A percentile compares a stretch with the other conserved stretches of the same genome.
phyloP scores from a whole-genome alignment of 2,797 vertebrate species.

The Notolepis coatsorum region DNA sequence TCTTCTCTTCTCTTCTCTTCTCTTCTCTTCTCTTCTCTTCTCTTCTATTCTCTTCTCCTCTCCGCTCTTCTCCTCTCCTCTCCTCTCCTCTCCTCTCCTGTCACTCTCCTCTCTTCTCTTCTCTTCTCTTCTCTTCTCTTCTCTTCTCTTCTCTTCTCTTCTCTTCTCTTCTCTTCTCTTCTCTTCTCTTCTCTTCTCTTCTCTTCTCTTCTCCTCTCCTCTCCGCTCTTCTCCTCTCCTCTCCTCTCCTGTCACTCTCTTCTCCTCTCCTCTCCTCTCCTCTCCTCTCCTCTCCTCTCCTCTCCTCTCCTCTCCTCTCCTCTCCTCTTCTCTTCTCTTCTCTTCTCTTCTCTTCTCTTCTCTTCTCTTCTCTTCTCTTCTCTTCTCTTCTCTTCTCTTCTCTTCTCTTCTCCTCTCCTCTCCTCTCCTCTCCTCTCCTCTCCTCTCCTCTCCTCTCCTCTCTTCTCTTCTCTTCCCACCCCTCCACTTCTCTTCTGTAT shows the following conservation, averaged over 20 bases:
- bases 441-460: not conserved
- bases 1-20: slow-evolving; percentile 2
- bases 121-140: not conserved
- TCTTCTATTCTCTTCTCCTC: slow-evolving; percentile 20
- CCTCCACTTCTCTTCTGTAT: slow-evolving; percentile 22
- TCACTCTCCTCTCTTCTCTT: slow-evolving; percentile 21
- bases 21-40: slow-evolving; percentile 10
- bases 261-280: slow-evolving; percentile 15
- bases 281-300: not conserved
- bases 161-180: not conserved
- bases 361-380: slow-evolving; percentile 6
- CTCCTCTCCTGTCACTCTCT: slow-evolving; percentile 18
- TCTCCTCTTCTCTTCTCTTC: not conserved
- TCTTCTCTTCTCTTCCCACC: not conserved
- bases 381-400: not conserved
- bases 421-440: not conserved
- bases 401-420: not conserved
- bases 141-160: not conserved
- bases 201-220: slow-evolving; percentile 1
- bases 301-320: slow-evolving; percentile 35
- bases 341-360: slow-evolving; percentile 7
- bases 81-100: not conserved
- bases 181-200: not conserved
- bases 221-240: not conserved
- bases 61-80: slow-evolving; percentile 2